These are phyloP conservation scores for Margarornis squamiger DNA, from an alignment of 2,797 vertebrate species.

Conservation along the genomic window DNA sequence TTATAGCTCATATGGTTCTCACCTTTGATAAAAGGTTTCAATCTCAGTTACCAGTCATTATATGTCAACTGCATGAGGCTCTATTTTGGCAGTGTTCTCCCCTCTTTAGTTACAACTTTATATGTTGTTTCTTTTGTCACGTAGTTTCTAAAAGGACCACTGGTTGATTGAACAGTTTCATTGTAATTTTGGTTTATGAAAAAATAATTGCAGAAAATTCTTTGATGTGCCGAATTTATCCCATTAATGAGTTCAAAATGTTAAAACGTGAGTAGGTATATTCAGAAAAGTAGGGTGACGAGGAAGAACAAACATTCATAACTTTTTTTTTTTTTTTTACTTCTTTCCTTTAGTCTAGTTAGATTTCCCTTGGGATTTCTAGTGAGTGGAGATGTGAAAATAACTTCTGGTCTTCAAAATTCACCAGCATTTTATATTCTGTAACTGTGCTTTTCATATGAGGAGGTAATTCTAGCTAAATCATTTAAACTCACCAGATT, in stretches of 20 bases:
- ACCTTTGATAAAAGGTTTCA: neutral
- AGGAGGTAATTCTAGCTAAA: neutral
- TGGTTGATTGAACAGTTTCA: neutral
- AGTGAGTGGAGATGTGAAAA: neutral
- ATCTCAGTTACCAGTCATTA: neutral
- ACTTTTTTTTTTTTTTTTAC: fast-evolving
- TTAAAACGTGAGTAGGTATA: neutral
- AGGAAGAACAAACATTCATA: neutral
- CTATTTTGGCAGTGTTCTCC: neutral
- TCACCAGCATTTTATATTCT: neutral
- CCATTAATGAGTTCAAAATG: neutral
- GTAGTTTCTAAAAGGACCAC: neutral
- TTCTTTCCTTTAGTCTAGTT: neutral
- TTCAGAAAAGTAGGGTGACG: neutral
- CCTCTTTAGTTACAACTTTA: neutral
- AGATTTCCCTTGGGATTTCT: neutral
- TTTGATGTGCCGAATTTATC: neutral
- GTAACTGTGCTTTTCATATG: neutral
- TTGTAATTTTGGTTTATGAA: neutral
- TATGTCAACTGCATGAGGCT: neutral
- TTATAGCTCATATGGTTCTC: neutral
- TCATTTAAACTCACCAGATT: neutral
- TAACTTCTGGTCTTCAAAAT: neutral
- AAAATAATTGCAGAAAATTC: neutral
- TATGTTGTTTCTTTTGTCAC: neutral